phyloP scores from a whole-genome alignment of 2,113 vertebrate genomes.

The Phocoena phocoena region DNA sequence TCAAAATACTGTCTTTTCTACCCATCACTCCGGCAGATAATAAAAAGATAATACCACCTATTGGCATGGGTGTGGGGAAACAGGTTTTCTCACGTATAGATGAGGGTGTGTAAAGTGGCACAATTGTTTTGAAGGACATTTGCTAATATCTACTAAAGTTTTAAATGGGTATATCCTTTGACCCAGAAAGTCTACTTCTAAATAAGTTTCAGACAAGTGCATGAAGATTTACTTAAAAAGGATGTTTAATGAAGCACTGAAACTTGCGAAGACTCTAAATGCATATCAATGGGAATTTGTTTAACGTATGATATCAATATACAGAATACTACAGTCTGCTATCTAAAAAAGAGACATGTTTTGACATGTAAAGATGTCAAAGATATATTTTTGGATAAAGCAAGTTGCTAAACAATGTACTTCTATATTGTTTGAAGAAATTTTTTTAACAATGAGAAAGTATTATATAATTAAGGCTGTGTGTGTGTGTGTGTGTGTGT shows the following conservation, averaged over 20 bases:
- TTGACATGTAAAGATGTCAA: neutral
- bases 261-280: neutral
- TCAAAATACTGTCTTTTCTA: neutral
- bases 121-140: neutral
- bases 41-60: neutral
- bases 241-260: neutral
- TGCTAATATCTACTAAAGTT: neutral
- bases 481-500: neutral
- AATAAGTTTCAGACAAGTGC: neutral
- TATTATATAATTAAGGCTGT: neutral
- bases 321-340: neutral
- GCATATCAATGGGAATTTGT: neutral
- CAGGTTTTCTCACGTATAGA: neutral
- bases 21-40: neutral
- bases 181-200: neutral
- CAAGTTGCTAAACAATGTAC: neutral
- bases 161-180: neutral
- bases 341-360: neutral
- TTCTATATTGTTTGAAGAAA: neutral
- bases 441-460: neutral
- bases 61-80: neutral
- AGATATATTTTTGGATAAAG: neutral
- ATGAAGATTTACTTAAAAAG: neutral
- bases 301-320: conserved; percentile 15
- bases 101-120: neutral